A percentile compares a stretch with the other conserved stretches of the same genome.
Conservation (phyloP, 2,888 invertebrate species). For the Leptinotarsa haldemani region DNA sequence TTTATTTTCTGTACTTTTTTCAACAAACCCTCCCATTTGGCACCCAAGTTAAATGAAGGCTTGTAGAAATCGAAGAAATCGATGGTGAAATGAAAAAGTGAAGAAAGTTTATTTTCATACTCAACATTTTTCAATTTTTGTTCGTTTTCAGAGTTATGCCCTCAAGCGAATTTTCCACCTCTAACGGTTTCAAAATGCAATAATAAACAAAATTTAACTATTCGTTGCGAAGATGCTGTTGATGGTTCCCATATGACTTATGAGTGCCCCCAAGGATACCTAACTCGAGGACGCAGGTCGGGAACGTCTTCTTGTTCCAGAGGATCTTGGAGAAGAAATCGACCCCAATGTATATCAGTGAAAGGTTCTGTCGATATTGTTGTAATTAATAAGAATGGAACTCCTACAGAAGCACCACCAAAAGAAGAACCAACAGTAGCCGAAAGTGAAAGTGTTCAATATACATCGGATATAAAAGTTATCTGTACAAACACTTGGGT, state of each 20-base stretch:
- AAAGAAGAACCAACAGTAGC: neutral
- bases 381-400: no score
- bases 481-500: conserved; percentile 53
- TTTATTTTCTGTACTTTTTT: no score
- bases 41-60: no score
- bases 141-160: conserved; percentile 13
- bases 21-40: no score
- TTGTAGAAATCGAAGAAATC: no score
- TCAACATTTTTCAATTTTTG: neutral
- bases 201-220: neutral
- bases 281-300: neutral
- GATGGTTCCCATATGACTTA: conserved; percentile 8
- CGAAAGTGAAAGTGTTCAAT: neutral
- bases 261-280: conserved; percentile 5
- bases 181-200: neutral
- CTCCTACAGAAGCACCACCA: no score
- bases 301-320: neutral
- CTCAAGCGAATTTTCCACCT: neutral
- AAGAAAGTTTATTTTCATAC: no score
- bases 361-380: neutral
- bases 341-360: neutral
- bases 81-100: no score
- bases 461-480: conserved; percentile 37
- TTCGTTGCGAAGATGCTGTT: neutral
- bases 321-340: conserved; percentile 16